Percentiles rank a stretch among this genome's conserved stretches.
phyloP scores from a whole-genome alignment of 2,113 vertebrate genomes.

The Spheniscus mendiculus region DNA sequence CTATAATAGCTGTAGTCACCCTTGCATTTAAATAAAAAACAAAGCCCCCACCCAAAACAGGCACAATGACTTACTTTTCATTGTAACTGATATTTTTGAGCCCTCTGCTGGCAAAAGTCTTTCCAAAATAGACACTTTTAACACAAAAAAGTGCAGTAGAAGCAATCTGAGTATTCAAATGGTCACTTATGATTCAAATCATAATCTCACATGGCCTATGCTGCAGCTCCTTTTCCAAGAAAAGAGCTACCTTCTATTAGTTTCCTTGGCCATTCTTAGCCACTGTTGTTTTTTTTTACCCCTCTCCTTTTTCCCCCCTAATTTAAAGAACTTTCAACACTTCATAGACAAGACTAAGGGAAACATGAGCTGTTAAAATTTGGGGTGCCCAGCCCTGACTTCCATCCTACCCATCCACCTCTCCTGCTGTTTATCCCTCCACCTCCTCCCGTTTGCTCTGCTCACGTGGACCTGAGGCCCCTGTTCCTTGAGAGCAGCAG shows the following conservation, averaged over 20 bases:
- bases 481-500: neutral
- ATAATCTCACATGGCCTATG: neutral
- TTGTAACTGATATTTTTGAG: neutral
- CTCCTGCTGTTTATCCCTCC: neutral
- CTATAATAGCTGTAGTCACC: neutral
- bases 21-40: neutral
- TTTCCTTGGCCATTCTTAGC: neutral
- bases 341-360: neutral
- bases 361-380: fast-evolving
- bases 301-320: too few relatives aligned
- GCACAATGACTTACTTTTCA: neutral
- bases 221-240: neutral
- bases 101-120: neutral
- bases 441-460: neutral
- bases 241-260: neutral
- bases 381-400: neutral
- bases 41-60: neutral
- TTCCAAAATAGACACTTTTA: neutral
- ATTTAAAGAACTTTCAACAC: neutral
- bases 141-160: neutral
- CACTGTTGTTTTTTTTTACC: neutral
- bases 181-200: neutral
- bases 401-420: neutral
- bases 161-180: neutral
- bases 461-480: neutral